Evolutionary conservation across 2,113 vertebrate species (phyloP).

Genomic region (Montifringilla adamsi): DNA sequence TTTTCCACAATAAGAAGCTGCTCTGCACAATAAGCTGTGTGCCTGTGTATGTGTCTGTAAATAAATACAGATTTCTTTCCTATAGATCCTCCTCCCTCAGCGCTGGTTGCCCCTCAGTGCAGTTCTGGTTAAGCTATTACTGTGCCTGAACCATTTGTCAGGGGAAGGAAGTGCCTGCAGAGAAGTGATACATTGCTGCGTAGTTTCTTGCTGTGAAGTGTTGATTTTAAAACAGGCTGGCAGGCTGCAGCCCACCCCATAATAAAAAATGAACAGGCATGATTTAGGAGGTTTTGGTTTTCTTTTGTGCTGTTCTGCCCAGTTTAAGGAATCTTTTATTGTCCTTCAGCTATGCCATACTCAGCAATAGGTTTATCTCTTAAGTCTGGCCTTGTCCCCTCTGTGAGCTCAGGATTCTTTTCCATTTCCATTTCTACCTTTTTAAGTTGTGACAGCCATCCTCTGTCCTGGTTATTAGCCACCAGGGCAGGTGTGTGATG

Average conservation of each 20-base stretch:
- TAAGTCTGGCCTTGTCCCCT: background rate
- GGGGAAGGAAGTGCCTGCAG: conserved; percentile 52
- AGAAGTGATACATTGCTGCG: conserved; percentile 37
- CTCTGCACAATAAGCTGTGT: background rate
- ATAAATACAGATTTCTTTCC: background rate
- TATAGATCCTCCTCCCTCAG: background rate
- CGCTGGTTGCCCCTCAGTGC: background rate
- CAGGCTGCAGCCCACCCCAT: background rate
- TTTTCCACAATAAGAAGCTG: background rate
- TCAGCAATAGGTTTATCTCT: background rate
- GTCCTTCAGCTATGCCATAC: background rate
- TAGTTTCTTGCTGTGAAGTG: conserved; percentile 59
- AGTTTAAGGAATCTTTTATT: conserved; percentile 39
- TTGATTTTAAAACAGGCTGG: conserved; percentile 63
- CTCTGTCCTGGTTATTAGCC: background rate
- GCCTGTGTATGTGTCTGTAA: background rate
- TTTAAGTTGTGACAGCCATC: background rate
- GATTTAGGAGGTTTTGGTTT: conserved; percentile 45
- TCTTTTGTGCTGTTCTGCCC: conserved; percentile 36
- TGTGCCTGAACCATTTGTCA: background rate
- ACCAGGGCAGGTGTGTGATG: background rate
- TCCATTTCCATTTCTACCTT: background rate
- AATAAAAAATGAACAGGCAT: background rate
- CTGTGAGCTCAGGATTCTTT: background rate
- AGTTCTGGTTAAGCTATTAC: conserved; percentile 29